Conservation (phyloP, 2,113 vertebrate species). For the Salminus brasiliensis region DNA sequence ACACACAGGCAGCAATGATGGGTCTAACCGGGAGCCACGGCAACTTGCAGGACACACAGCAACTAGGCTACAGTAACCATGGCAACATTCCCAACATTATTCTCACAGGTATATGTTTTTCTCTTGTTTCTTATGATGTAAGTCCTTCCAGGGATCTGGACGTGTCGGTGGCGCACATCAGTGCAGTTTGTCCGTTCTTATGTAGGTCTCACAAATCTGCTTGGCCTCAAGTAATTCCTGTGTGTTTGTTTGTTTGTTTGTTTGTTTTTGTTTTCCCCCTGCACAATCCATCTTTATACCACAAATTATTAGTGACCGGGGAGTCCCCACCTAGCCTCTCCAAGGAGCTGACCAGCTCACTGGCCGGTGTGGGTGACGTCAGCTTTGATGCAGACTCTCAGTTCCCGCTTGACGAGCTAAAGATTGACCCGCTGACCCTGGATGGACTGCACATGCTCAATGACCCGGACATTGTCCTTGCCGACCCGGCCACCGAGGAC, state of each 20-base stretch:
- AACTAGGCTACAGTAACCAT: conserved; percentile 88
- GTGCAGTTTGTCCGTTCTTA: background rate
- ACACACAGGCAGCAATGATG: conserved; percentile 98
- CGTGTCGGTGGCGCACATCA: background rate
- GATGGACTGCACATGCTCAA: conserved; percentile 99
- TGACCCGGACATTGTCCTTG: conserved; percentile 96
- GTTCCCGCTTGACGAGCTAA: conserved; percentile 97
- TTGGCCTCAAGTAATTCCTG: background rate
- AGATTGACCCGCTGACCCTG: conserved; percentile 96
- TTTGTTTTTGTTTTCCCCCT: too few species aligned
- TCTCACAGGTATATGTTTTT: conserved; percentile 84
- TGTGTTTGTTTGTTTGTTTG: conserved; percentile 3
- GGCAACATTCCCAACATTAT: conserved; percentile 98
- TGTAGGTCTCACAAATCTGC: background rate
- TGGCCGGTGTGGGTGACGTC: conserved; percentile 91
- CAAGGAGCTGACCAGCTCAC: conserved; percentile 93
- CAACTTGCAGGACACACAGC: conserved; percentile 86
- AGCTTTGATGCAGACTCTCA: conserved; percentile 95
- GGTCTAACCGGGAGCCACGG: conserved; percentile 88
- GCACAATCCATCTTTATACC: background rate
- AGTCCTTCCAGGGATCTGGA: background rate
- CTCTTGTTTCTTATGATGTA: background rate
- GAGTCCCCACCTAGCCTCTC: conserved; percentile 97
- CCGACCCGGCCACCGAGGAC: conserved; percentile 96
- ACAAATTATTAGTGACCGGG: conserved; percentile 84